A percentile compares a stretch with the other conserved stretches of the same genome.
Conservation (phyloP, 2,113 vertebrate genomes). For the Patagioenas fasciata region DNA sequence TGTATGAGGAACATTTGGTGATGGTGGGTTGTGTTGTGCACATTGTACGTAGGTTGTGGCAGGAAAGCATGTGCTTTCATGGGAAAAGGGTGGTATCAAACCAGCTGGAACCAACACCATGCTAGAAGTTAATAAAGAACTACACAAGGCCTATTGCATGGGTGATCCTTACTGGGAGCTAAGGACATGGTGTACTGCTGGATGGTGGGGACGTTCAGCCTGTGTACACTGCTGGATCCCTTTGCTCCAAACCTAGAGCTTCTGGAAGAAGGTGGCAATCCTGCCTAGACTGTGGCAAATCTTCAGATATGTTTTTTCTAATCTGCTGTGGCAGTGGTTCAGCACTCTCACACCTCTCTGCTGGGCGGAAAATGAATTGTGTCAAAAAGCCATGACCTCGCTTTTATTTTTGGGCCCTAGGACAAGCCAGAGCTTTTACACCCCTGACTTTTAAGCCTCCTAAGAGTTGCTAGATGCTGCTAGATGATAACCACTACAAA, state of each 20-base stretch:
- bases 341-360: not conserved
- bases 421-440: not conserved
- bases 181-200: not conserved
- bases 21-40: not conserved
- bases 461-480: not conserved
- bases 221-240: not conserved
- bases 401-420: not conserved
- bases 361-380: not conserved
- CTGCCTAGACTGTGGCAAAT: not conserved
- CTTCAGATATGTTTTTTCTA: not conserved
- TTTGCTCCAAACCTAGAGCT: not conserved
- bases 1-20: not conserved
- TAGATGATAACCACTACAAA: not conserved
- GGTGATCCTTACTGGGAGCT: not conserved
- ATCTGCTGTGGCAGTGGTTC: not conserved
- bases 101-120: not conserved
- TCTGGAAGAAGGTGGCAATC: not conserved
- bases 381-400: not conserved
- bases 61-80: not conserved
- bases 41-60: not conserved
- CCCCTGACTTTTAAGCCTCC: not conserved
- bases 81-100: not conserved
- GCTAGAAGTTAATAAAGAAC: not conserved
- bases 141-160: not conserved
- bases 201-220: not conserved